Evolutionary conservation across 2,888 invertebrate genomes (phyloP).

Genomic region (Andrena flavipes): DNA sequence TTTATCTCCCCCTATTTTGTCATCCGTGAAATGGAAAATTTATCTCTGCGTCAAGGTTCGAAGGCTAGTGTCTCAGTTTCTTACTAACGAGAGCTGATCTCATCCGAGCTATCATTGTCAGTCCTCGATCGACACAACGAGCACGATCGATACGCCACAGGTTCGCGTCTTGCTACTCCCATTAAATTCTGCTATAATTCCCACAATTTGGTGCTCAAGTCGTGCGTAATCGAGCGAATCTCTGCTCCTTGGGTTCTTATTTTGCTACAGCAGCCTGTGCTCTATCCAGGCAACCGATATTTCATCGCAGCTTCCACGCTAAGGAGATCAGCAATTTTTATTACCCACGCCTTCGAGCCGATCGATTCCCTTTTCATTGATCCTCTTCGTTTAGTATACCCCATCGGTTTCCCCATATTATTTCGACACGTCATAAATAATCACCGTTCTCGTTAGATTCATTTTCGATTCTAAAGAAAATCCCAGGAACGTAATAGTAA

Average conservation of each 20-base stretch:
- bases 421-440: neutral
- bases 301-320: neutral
- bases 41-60: neutral
- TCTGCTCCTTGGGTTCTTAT: slow-evolving; percentile 26
- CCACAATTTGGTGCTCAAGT: slow-evolving; percentile 21
- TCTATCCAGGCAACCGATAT: neutral
- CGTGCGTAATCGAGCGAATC: slow-evolving; percentile 47
- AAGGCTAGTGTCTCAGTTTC: slow-evolving; percentile 6
- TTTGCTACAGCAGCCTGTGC: slow-evolving; percentile 14
- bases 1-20: neutral
- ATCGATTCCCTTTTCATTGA: slow-evolving; percentile 1
- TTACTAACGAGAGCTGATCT: neutral
- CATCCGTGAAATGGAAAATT: neutral
- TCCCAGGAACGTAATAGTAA: neutral
- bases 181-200: slow-evolving; percentile 54
- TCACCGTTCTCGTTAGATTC: neutral
- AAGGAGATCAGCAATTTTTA: slow-evolving; percentile 29
- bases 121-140: neutral
- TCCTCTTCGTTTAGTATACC: slow-evolving; percentile 14
- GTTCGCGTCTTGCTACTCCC: slow-evolving; percentile 28
- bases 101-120: neutral
- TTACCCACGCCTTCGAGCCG: slow-evolving; percentile 21
- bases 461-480: neutral
- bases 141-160: slow-evolving; percentile 27
- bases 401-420: neutral